Conservation (phyloP, 2,113 vertebrate species). For the Sphyrna mokarran region DNA sequence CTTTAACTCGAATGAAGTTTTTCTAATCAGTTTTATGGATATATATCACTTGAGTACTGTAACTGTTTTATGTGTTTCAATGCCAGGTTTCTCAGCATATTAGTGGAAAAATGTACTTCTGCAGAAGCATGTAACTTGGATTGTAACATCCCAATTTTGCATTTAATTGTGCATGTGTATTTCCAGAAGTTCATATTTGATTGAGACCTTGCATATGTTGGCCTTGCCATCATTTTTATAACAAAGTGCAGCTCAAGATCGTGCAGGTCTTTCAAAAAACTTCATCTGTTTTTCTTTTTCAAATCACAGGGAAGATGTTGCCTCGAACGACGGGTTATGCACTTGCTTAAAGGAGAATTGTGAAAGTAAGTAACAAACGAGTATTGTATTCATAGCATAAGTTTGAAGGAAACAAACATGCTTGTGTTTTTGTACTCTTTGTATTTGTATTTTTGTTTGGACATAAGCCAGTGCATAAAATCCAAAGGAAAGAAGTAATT, state of each 20-base stretch:
- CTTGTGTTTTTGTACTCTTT: background rate
- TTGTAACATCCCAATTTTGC: background rate
- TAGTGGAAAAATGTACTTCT: background rate
- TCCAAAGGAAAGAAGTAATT: background rate
- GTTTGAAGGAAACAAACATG: background rate
- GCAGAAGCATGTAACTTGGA: background rate
- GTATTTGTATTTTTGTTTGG: background rate
- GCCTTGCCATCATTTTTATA: background rate
- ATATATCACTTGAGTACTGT: background rate
- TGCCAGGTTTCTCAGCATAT: background rate
- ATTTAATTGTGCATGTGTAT: background rate
- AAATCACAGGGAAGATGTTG: background rate
- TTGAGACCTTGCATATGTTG: background rate
- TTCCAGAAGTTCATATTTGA: too few relatives aligned
- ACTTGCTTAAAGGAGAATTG: constrained; percentile 17
- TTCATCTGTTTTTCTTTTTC: background rate
- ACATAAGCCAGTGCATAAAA: background rate
- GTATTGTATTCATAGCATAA: background rate
- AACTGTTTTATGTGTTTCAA: background rate
- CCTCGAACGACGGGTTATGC: background rate
- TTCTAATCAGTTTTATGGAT: background rate
- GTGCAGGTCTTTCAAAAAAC: background rate
- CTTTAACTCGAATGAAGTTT: background rate
- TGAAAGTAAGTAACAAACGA: constrained; percentile 3
- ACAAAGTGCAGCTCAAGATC: background rate